These are phyloP conservation scores for Mongoloraphidia duomilia DNA, from an alignment of 2,888 invertebrate species.

Conservation along the genomic window DNA sequence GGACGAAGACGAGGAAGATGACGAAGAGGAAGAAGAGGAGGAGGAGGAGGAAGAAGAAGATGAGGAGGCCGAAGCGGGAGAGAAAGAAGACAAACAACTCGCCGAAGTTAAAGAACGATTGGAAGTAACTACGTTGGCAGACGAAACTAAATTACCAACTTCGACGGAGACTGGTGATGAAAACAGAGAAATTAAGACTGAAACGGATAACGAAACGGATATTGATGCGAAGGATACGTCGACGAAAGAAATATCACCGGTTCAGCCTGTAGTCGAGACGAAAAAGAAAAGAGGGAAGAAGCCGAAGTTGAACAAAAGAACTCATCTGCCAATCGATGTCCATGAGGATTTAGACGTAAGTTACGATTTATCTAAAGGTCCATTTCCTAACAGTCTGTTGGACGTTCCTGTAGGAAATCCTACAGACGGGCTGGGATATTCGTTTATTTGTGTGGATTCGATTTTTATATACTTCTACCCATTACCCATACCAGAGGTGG, in stretches of 20 bases:
- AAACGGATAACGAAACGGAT: conserved; percentile 6
- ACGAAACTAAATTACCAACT: neutral
- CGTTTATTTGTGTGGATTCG: too few relatives aligned
- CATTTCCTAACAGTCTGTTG: too few relatives aligned
- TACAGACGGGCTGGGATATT: too few relatives aligned
- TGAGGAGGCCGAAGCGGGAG: conserved; percentile 20
- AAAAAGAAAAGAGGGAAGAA: conserved; percentile 32
- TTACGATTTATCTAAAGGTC: conserved; percentile 1
- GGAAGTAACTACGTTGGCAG: neutral
- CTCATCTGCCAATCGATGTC: conserved; percentile 29
- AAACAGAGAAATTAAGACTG: conserved; percentile 2
- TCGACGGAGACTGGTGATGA: neutral
- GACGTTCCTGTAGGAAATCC: too few relatives aligned
- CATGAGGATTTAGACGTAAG: conserved; percentile 50
- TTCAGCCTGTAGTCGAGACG: conserved; percentile 16
- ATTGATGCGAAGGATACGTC: conserved; percentile 5
- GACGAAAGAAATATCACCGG: conserved; percentile 9
- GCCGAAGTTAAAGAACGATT: neutral
- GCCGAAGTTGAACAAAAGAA: conserved; percentile 16
- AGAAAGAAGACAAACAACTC: conserved; percentile 24
- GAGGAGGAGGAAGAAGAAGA: conserved; percentile 28
- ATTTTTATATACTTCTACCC: too few relatives aligned
- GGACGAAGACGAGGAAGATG: conserved; percentile 49
- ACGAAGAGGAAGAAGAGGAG: conserved; percentile 35
- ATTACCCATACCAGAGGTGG: too few relatives aligned